These are phyloP conservation scores for Sebastolobus alascanus DNA, from an alignment of 2,797 vertebrate genomes.

Conservation along the genomic window DNA sequence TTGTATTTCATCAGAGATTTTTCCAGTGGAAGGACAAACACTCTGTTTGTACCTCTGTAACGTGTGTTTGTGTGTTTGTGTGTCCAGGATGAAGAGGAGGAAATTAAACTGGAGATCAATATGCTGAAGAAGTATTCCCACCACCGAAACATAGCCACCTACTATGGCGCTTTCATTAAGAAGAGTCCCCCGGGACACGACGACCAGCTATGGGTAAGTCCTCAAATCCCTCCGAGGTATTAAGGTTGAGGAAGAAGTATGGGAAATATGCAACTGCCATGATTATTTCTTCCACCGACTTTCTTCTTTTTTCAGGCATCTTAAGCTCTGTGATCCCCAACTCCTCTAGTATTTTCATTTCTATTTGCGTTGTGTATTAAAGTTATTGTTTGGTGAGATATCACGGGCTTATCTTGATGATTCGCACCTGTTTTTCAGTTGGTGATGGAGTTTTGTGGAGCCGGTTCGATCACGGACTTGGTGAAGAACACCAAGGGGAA, in stretches of 20 bases:
- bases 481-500: conserved; percentile 96
- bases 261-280: not conserved
- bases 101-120: conserved; percentile 95
- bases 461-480: conserved; percentile 93
- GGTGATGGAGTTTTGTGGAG: conserved; percentile 96
- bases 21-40: not conserved
- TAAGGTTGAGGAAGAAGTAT: not conserved
- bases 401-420: not conserved
- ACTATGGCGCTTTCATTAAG: conserved; percentile 93
- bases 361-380: not conserved
- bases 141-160: conserved; percentile 93
- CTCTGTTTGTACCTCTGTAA: not conserved
- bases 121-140: conserved; percentile 95
- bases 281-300: not conserved
- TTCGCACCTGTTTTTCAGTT: conserved; percentile 73
- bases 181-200: conserved; percentile 93
- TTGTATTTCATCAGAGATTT: not conserved
- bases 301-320: not conserved
- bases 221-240: conserved; percentile 32
- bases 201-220: conserved; percentile 93
- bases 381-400: not conserved
- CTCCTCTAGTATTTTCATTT: not conserved
- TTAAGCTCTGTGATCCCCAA: not conserved
- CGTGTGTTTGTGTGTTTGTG: conserved; percentile 32
- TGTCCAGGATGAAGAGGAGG: conserved; percentile 91